Evolutionary conservation across 2,888 invertebrate genomes (phyloP), one percentile per base, ranked within the genome.

Genomic region (Aproaerema taeniolella): DNA sequence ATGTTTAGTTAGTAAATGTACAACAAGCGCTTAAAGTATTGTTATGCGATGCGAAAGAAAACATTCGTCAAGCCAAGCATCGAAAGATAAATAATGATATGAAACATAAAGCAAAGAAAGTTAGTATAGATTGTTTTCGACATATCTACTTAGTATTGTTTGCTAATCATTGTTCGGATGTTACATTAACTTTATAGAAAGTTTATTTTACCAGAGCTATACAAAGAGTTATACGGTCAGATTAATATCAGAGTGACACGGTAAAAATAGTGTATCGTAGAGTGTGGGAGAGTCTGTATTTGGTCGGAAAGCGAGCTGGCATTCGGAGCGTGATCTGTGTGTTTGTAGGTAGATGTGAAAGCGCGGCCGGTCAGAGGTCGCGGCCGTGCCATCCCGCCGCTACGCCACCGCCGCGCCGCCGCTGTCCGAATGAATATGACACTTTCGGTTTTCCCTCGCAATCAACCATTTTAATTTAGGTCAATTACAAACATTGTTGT

Each of bases 281-380:
- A 20, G 29, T 32, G 38, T 47, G 48, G 42, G 47, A 49, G 46
- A 50, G 28, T 29, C 46, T 50, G 51, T 55, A 55, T 58, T 61
- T 55, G 56, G 51, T 50, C 55, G 52, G 58, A 60, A 58, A 58
- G 52, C 53, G 53, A 46, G 45, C 39, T 46, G 43, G 43, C 50
- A 38, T 48, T 59, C 59, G 61, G 58, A 61, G 61, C 52, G 58
- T 55, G 43, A 42, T 38, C 31, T 41, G 41, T 42, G 35, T 10
- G 26, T 33, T 26, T 30, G 46, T 43, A 41, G 47, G 45, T 29
- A 46, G 47, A 55, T 48, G 75, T 61, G 76, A 77, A 77, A 76
- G 76, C 54, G 61, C 53, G 69, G n/a, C n/a, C 55, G 72, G 68
- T 68, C 69, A 57, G 50, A 69, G 75, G 73, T 72, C 69, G 62